Evolutionary conservation across 2,888 invertebrate genomes (phyloP).

Genomic region (Drosophila borborema): DNA sequence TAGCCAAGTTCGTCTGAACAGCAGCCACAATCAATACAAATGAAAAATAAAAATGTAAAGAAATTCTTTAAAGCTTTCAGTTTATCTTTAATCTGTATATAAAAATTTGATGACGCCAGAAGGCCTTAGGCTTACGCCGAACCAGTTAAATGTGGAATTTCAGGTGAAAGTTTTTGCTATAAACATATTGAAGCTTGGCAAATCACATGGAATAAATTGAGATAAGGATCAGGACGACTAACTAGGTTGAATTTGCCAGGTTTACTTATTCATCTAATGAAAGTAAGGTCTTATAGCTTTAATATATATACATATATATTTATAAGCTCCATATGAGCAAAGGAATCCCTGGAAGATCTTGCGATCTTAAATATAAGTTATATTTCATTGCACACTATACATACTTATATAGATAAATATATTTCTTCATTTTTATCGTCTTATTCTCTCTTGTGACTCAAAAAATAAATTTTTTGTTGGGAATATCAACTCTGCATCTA

Average conservation of each 20-base stretch:
- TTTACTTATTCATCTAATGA: too few species aligned
- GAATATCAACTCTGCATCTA: background rate
- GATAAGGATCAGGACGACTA: too few species aligned
- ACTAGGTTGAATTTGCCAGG: too few species aligned
- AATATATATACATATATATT: too few species aligned
- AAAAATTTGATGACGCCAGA: background rate
- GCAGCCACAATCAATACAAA: background rate
- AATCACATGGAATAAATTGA: background rate
- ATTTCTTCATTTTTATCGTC: background rate
- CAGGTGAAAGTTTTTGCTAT: background rate
- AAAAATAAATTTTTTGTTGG: background rate
- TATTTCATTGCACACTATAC: too few species aligned
- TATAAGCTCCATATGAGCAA: too few species aligned
- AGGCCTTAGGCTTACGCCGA: background rate
- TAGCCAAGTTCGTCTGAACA: background rate
- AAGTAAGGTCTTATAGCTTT: too few species aligned
- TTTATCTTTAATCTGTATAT: background rate
- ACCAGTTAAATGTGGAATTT: background rate
- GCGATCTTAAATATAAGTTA: too few species aligned
- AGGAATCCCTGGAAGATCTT: background rate
- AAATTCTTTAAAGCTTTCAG: background rate
- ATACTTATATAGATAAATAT: background rate
- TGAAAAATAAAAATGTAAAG: background rate
- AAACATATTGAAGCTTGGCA: background rate
- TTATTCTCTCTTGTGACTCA: background rate